phyloP scores from a whole-genome alignment of 2,797 vertebrate genomes.

The Rhinophrynus dorsalis region DNA sequence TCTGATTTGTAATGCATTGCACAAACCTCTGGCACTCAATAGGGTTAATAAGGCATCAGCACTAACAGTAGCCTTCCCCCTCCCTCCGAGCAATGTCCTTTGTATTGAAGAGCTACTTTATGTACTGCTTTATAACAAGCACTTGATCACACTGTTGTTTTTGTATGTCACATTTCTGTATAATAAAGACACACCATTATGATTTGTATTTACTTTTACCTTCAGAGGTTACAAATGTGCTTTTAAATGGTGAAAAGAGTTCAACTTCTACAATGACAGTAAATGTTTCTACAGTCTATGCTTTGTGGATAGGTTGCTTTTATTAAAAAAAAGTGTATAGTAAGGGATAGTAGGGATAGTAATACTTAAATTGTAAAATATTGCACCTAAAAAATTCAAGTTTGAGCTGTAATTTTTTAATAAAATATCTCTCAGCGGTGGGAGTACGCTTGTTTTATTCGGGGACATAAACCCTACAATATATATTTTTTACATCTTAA shows the following conservation, averaged over 20 bases:
- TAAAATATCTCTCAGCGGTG: too few relatives aligned
- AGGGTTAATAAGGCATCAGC: not conserved
- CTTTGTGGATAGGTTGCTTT: not conserved
- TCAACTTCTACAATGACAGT: not conserved
- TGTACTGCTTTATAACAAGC: not conserved
- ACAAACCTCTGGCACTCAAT: too few relatives aligned
- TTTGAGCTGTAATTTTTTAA: too few relatives aligned
- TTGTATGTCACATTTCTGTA: slow-evolving; percentile 7
- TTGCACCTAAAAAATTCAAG: too few relatives aligned
- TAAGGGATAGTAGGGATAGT: too few relatives aligned
- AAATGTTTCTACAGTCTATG: not conserved
- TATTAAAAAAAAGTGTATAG: not conserved
- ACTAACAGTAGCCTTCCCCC: not conserved
- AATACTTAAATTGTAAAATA: too few relatives aligned
- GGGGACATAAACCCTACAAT: too few relatives aligned
- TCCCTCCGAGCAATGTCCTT: not conserved
- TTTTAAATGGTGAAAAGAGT: not conserved
- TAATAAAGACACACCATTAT: not conserved
- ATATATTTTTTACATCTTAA: too few relatives aligned
- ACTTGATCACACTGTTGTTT: not conserved
- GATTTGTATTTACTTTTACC: not conserved
- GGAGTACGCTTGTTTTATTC: too few relatives aligned
- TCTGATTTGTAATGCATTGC: not conserved
- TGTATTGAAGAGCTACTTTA: not conserved
- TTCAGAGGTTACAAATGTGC: not conserved